Percentiles rank a stretch among this genome's conserved stretches.
These are phyloP conservation scores for Aphidius ervi DNA, from an alignment of 1,140 invertebrate genomes.

Conservation along the genomic window DNA sequence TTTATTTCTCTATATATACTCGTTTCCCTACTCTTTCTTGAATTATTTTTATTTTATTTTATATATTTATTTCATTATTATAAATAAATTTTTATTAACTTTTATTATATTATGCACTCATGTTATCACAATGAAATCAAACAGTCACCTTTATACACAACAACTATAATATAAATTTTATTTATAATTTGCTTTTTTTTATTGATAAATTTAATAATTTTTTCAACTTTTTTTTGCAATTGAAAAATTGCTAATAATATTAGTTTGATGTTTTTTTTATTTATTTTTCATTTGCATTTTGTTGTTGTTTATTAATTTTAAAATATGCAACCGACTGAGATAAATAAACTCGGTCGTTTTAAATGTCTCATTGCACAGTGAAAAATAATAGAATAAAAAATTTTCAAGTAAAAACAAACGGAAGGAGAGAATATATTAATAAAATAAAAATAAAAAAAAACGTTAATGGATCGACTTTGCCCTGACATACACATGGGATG, in stretches of 20 bases:
- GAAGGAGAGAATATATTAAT: background rate
- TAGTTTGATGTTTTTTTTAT: no score
- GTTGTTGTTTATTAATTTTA: no score
- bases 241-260: no score
- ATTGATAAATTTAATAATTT: background rate
- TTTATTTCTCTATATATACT: constrained; percentile 2
- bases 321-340: background rate
- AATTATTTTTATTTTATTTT: constrained; percentile 5
- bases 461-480: constrained; percentile 16
- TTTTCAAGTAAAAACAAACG: background rate
- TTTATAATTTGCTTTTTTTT: background rate
- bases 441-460: constrained; percentile 7
- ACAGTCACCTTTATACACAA: background rate
- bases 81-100: constrained; percentile 8
- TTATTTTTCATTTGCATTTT: no score
- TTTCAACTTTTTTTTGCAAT: no score
- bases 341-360: background rate
- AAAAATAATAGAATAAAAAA: background rate
- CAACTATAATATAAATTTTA: background rate
- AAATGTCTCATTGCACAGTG: no score
- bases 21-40: background rate
- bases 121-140: no score
- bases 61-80: constrained; percentile 4
- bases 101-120: no score
- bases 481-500: constrained; percentile 10